Evolutionary conservation across 1,140 invertebrate species (phyloP), one percentile per base, ranked within the genome.

Genomic region (Prorops nasuta): DNA sequence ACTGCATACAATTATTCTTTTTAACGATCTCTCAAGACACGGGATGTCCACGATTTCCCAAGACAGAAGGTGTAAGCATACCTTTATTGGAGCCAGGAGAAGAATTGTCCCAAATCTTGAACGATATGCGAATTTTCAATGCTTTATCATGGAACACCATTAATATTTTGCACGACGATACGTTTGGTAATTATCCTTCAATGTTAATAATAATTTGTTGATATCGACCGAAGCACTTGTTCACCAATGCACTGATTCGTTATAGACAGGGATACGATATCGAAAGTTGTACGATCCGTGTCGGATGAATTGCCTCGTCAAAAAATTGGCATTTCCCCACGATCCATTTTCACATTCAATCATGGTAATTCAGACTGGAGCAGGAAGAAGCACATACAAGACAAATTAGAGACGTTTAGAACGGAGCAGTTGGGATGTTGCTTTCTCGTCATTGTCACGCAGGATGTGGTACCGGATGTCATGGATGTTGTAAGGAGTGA

Each of bases 41-140:
- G 0, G 85, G 89, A 56, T 92, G 90, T 70, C 86, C 88, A 0
- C 76, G 90, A 38, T 66, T 91, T 45, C 84, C 86, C 1, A 54
- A 71, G 1, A 66, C 80, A 17, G 75, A 80, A 3, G 87, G 86
- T 1, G 73, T 91, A n/a, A 87, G 84, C 31, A 79, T 90, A 19
- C 89, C 90, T 0, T 69, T 86, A 39, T 68, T 86, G 3, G 69
- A 74, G 1, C 70, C 74, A 2, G 85, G 87, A 2, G 77, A 85
- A 37, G 90, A 91, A 71, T 64, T 91, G 31, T 81, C 88, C 0
- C 90, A 91, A 76, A 72, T 91, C 3, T 65, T 91, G 9, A 72
- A 89, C 0, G 90, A 92, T 70, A 70, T 90, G 12, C 79, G 86
- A 50, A 81, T 80, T 3, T 72, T 71, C 4, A 73, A 80, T 34